These are phyloP conservation scores for Semotilus atromaculatus DNA, from an alignment of 2,797 vertebrate genomes.

Conservation along the genomic window DNA sequence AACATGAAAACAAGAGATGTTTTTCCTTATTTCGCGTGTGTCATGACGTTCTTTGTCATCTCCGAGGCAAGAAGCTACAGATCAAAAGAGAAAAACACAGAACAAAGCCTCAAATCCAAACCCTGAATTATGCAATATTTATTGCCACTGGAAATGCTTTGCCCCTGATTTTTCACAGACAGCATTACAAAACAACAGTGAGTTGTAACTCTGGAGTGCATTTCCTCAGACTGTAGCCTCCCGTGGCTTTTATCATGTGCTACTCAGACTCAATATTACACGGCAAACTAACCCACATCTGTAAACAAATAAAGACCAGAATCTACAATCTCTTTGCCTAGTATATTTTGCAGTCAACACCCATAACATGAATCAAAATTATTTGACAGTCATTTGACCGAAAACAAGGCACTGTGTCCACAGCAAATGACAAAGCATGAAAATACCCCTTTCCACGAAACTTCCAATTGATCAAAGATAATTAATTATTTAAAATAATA, in stretches of 20 bases:
- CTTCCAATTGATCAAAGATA: not conserved
- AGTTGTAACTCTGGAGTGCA: slow-evolving; percentile 66
- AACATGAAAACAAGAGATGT: slow-evolving; percentile 52
- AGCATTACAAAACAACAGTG: slow-evolving; percentile 66
- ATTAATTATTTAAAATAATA: not conserved
- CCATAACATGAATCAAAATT: not conserved
- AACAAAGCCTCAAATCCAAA: slow-evolving; percentile 65
- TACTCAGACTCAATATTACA: not conserved
- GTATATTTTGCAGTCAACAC: not conserved
- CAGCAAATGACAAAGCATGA: not conserved
- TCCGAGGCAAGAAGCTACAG: slow-evolving; percentile 56
- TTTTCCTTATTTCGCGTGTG: slow-evolving; percentile 1
- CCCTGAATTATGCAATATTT: slow-evolving; percentile 67
- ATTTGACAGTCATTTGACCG: not conserved
- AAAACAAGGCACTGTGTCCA: not conserved
- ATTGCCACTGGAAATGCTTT: slow-evolving; percentile 69
- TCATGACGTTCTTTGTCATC: slow-evolving; percentile 62
- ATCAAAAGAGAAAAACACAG: slow-evolving; percentile 62
- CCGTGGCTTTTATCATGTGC: slow-evolving; percentile 29
- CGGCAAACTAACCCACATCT: not conserved
- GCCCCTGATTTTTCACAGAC: slow-evolving; percentile 72
- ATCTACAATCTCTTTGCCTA: not conserved
- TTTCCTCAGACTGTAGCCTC: slow-evolving; percentile 68
- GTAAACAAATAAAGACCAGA: not conserved
- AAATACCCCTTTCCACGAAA: not conserved